Percentiles rank a stretch among this genome's conserved stretches.
Evolutionary conservation across 2,888 invertebrate genomes (phyloP).

Genomic region (Ctenicera cuprea): DNA sequence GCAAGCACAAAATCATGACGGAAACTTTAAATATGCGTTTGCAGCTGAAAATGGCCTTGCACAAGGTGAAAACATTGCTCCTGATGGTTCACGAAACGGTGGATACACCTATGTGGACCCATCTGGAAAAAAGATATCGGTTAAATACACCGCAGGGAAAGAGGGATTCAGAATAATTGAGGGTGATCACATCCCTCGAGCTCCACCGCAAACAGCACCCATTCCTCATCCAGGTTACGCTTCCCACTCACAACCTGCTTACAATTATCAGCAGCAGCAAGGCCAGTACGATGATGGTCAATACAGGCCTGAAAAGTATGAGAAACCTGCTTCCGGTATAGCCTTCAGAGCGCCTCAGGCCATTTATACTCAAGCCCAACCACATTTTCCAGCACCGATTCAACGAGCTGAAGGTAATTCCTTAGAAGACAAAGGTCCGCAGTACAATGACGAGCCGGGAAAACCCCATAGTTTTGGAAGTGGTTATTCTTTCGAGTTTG

Average conservation of each 20-base stretch:
- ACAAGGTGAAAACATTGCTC: constrained; percentile 81
- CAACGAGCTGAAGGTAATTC: constrained; percentile 29
- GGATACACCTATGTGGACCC: constrained; percentile 81
- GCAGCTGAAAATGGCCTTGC: constrained; percentile 82
- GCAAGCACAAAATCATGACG: constrained; percentile 79
- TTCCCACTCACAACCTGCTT: constrained; percentile 50
- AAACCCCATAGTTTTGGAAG: constrained; percentile 77
- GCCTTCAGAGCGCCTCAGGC: constrained; percentile 11
- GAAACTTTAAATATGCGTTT: constrained; percentile 81
- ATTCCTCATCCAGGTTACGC: constrained; percentile 51
- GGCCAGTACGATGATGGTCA: constrained; percentile 64
- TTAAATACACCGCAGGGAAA: constrained; percentile 75
- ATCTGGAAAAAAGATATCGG: constrained; percentile 78
- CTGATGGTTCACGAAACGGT: constrained; percentile 80
- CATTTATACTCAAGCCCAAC: constrained; percentile 34
- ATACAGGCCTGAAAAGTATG: constrained; percentile 64
- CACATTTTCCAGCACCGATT: constrained; percentile 36
- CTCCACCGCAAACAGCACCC: constrained; percentile 51
- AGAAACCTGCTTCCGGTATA: constrained; percentile 40
- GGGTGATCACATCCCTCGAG: constrained; percentile 72
- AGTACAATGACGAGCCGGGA: constrained; percentile 70
- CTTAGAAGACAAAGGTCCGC: constrained; percentile 59
- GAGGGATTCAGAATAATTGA: constrained; percentile 74
- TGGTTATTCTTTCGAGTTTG: constrained; percentile 79
- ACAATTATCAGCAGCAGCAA: constrained; percentile 47